A percentile compares a stretch with the other conserved stretches of the same genome.
These are phyloP conservation scores for Drosophila bunnanda DNA, from an alignment of 2,888 invertebrate genomes.

Conservation along the genomic window DNA sequence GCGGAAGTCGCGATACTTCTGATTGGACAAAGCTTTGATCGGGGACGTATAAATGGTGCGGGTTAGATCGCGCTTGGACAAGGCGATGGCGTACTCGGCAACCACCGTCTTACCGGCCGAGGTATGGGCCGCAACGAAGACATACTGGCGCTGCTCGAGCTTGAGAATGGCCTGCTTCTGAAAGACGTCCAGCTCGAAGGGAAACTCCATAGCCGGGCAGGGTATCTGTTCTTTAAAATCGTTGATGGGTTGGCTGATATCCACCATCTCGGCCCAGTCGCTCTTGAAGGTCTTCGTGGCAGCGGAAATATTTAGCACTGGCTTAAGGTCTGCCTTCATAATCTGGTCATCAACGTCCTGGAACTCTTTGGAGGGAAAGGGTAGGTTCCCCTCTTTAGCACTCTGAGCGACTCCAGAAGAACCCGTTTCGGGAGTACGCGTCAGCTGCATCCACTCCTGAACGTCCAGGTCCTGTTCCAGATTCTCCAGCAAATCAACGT, in stretches of 20 bases:
- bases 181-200: slow-evolving; percentile 97
- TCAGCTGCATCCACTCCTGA: slow-evolving; percentile 81
- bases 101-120: slow-evolving; percentile 99
- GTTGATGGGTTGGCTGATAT: slow-evolving; percentile 91
- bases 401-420: neutral
- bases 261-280: slow-evolving; percentile 95
- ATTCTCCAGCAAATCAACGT: slow-evolving; percentile 81
- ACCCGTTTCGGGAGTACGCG: slow-evolving; percentile 50
- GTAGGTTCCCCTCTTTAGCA: neutral
- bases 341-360: slow-evolving; percentile 81
- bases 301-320: slow-evolving; percentile 89
- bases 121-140: slow-evolving; percentile 99
- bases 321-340: slow-evolving; percentile 85
- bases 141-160: slow-evolving; percentile 96
- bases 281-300: slow-evolving; percentile 84
- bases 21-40: slow-evolving; percentile 99
- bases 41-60: slow-evolving; percentile 98
- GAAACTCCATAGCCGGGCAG: slow-evolving; percentile 92
- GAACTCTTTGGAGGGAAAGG: slow-evolving; percentile 62
- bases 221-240: slow-evolving; percentile 93
- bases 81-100: slow-evolving; percentile 99
- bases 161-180: slow-evolving; percentile 98
- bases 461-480: slow-evolving; percentile 82
- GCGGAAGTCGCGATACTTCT: slow-evolving; percentile 99
- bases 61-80: slow-evolving; percentile 96